Conservation (phyloP, 2,888 invertebrate genomes). For the Aphodius sticticus region DNA sequence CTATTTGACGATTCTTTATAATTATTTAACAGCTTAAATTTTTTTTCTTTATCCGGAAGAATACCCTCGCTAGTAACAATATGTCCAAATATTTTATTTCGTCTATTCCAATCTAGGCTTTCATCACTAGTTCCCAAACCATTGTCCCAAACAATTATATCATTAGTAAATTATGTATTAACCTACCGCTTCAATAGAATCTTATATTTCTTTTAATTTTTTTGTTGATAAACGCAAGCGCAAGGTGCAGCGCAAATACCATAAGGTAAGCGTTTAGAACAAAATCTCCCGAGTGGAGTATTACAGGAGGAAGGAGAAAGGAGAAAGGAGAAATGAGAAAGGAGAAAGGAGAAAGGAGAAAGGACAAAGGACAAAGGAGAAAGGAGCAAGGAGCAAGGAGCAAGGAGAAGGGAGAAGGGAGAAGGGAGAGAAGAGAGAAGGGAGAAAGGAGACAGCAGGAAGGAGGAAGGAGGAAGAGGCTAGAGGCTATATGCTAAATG, state of each 20-base stretch:
- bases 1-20: neutral
- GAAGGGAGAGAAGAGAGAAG: no score
- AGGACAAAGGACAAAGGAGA: no score
- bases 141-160: constrained; percentile 23
- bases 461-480: no score
- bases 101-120: constrained; percentile 30
- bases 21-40: neutral
- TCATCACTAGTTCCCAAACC: constrained; percentile 32
- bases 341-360: no score
- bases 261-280: constrained; percentile 21
- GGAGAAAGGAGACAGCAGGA: no score
- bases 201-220: constrained; percentile 5
- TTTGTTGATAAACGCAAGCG: constrained; percentile 14
- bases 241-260: constrained; percentile 25
- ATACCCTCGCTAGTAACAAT: no score
- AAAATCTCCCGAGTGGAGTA: constrained; percentile 18
- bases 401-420: no score
- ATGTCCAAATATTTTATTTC: constrained; percentile 29
- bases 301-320: neutral
- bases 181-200: neutral
- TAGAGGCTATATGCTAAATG: no score
- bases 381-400: no score
- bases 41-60: no score
- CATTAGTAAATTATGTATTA: constrained; percentile 20
- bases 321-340: no score